Conservation (phyloP, 2,113 vertebrate species). For the Sardina pilchardus region DNA sequence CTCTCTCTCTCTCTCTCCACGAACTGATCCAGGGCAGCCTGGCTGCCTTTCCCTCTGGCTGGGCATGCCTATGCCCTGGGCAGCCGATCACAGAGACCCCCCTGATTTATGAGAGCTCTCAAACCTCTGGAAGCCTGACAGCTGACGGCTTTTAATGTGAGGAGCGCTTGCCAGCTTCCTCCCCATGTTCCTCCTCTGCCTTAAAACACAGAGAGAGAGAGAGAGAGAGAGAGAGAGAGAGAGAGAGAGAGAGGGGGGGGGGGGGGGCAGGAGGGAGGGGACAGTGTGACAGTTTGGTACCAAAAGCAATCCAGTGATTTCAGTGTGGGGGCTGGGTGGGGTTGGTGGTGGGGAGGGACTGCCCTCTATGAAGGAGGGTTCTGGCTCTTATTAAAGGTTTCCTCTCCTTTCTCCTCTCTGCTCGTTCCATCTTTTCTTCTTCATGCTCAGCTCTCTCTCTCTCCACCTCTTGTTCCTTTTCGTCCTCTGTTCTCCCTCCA, state of each 20-base stretch:
- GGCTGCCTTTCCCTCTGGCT: neutral
- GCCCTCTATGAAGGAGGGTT: slow-evolving; percentile 12
- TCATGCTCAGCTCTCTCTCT: neutral
- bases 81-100: neutral
- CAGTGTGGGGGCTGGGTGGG: neutral
- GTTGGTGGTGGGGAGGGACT: neutral
- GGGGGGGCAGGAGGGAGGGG: neutral
- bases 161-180: neutral
- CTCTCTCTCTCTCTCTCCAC: neutral
- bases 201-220: neutral
- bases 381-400: neutral
- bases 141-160: neutral
- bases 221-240: neutral
- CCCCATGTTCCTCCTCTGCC: neutral
- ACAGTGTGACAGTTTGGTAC: neutral
- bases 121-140: neutral
- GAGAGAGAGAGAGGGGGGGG: neutral
- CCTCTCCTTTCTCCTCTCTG: neutral
- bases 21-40: neutral
- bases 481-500: neutral
- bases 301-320: slow-evolving; percentile 15
- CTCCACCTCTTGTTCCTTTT: neutral
- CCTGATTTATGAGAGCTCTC: slow-evolving; percentile 22
- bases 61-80: neutral
- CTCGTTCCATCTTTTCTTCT: neutral